These are phyloP conservation scores for Alloplasta piceator DNA, from an alignment of 2,888 invertebrate species.

Conservation along the genomic window DNA sequence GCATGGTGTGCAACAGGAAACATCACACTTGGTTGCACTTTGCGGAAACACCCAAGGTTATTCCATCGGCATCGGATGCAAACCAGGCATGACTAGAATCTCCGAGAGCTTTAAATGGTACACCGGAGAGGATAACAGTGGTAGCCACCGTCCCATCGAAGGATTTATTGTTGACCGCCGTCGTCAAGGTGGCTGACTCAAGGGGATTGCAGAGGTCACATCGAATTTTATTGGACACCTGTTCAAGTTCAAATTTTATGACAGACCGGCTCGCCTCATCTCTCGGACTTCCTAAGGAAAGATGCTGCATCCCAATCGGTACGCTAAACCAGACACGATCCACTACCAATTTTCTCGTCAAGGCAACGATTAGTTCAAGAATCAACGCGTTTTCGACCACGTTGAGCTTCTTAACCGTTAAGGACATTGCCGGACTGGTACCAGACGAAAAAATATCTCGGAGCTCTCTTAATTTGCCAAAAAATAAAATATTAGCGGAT, in stretches of 20 bases:
- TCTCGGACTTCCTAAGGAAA: not conserved
- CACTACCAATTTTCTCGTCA: not conserved
- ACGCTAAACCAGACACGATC: not conserved
- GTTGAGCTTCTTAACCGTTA: not conserved
- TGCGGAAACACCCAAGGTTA: not conserved
- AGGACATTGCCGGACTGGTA: conserved; percentile 22
- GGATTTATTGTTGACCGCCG: not conserved
- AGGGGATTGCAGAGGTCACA: not conserved
- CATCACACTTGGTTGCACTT: conserved; percentile 26
- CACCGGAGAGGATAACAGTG: not conserved
- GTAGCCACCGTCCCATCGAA: not conserved
- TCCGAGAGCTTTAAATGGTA: not conserved
- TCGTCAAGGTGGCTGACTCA: not conserved
- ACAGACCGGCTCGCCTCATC: not conserved
- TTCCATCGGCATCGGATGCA: not conserved
- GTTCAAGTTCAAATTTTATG: not conserved
- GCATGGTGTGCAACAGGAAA: conserved; percentile 3
- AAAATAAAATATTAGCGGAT: conserved; percentile 55
- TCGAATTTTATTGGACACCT: not conserved
- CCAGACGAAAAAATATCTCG: conserved; percentile 41
- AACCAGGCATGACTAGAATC: not conserved
- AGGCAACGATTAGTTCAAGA: not conserved
- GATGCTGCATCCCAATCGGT: not conserved
- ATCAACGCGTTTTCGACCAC: too few species aligned
- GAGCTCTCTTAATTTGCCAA: conserved; percentile 27